Evolutionary conservation across 2,888 invertebrate species (phyloP), one percentile per base, ranked within the genome.

Genomic region (Diplazon laetatorius): DNA sequence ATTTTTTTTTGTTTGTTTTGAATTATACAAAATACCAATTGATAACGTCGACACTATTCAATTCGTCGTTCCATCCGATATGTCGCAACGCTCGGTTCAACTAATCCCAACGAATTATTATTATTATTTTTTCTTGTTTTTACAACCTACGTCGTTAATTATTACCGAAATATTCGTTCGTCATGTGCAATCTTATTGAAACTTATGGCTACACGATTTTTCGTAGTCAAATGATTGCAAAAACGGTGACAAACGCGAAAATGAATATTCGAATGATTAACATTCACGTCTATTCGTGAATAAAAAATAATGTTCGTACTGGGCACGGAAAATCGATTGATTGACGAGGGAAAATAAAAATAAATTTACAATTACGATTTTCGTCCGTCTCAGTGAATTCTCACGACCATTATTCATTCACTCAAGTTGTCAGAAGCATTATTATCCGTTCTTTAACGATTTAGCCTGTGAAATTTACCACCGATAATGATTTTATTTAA

Each of bases 241-340:
- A 76, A 65, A 82, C 74, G 78, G 78, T 78, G 62, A 52, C 48
- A 55, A 48, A 18, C 44, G n/a, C 16, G 18, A 22, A 52, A 52
- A 30, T 42, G 10, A 8, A 22, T 50, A 10, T 39, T 20, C n/a
- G 50, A 66, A 39, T n/a, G 10, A 66, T 22, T 52, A n/a, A 66
- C 10, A 14, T 20, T 39, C 12, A n/a, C n/a, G n/a, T n/a, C 5
- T 2, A 37, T n/a, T 39, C 39, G 65, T 66, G 37, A 50, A 39
- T 39, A 66, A 66, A n/a, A n/a, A n/a, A n/a, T n/a, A n/a, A n/a
- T n/a, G n/a, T n/a, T n/a, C n/a, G n/a, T n/a, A n/a, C n/a, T n/a
- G n/a, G n/a, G n/a, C n/a, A n/a, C n/a, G n/a, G n/a, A n/a, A n/a
- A n/a, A n/a, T n/a, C n/a, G n/a, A n/a, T n/a, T n/a, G n/a, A n/a